Percentiles rank a stretch among this genome's conserved stretches.
Conservation (phyloP, 2,888 invertebrate genomes). For the Ormyrus thymus region DNA sequence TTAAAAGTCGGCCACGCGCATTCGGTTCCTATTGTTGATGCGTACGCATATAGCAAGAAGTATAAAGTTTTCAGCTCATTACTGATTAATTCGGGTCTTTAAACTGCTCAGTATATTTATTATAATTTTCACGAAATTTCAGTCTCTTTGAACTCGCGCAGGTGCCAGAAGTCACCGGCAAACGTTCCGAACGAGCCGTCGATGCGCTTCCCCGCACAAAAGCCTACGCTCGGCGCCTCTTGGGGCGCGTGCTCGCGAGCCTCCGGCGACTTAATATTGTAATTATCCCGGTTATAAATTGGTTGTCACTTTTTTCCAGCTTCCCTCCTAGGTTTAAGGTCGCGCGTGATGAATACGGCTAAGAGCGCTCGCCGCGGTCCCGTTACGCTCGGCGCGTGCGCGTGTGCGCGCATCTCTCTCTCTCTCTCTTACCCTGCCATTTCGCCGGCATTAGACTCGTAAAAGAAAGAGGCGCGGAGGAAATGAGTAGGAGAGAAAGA, state of each 20-base stretch:
- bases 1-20: conserved; percentile 14
- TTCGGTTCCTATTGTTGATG: conserved; percentile 6
- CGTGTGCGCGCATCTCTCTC: not conserved
- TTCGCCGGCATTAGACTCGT: conserved; percentile 35
- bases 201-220: not conserved
- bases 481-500: conserved; percentile 35
- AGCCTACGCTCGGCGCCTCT: not conserved
- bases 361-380: conserved; percentile 58
- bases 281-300: conserved; percentile 73
- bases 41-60: not conserved
- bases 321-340: conserved; percentile 62
- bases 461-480: conserved; percentile 42
- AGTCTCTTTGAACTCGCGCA: not conserved
- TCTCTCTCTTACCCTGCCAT: not conserved
- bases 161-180: not conserved
- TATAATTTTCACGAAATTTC: no score
- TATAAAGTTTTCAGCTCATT: not conserved
- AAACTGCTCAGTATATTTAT: no score
- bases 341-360: conserved; percentile 69
- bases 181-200: conserved; percentile 18
- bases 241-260: no score
- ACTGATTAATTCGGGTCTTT: no score
- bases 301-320: conserved; percentile 67
- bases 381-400: conserved; percentile 22
- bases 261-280: conserved; percentile 67